A percentile compares a stretch with the other conserved stretches of the same genome.
Evolutionary conservation across 2,888 invertebrate species (phyloP).

Genomic region (Acrobasis suavella): DNA sequence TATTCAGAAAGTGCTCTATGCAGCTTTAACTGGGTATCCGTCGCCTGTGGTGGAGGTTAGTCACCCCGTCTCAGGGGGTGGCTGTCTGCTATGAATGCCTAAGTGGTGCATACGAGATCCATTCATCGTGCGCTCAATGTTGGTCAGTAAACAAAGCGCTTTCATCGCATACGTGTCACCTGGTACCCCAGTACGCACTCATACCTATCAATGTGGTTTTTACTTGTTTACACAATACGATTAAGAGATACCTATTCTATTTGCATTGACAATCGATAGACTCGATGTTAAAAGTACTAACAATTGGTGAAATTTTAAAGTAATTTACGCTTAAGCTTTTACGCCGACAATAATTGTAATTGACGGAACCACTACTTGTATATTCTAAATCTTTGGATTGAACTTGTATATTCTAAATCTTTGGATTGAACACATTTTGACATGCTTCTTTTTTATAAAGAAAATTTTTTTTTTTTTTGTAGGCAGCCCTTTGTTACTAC

Average conservation of each 20-base stretch:
- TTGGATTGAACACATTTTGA: background rate
- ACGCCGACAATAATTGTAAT: background rate
- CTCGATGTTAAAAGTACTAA: background rate
- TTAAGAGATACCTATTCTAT: background rate
- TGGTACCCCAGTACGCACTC: constrained; percentile 61
- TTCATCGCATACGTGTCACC: constrained; percentile 67
- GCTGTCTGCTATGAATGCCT: constrained; percentile 64
- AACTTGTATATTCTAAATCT: no score
- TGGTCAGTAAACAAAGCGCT: constrained; percentile 65
- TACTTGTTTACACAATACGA: background rate
- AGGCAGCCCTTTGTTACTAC: no score
- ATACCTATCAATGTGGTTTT: constrained; percentile 1
- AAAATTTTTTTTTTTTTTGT: no score
- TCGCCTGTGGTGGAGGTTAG: constrained; percentile 58
- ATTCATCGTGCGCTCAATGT: constrained; percentile 63
- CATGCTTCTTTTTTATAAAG: no score
- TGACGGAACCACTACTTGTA: no score
- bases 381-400: no score
- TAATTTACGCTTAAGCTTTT: background rate
- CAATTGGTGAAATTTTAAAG: background rate
- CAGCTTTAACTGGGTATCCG: constrained; percentile 37
- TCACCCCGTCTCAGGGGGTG: constrained; percentile 60
- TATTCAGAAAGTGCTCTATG: constrained; percentile 29
- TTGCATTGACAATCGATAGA: background rate
- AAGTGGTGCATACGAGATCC: constrained; percentile 60